Conservation (phyloP, 2,888 invertebrate species). For the Erannis defoliaria region DNA sequence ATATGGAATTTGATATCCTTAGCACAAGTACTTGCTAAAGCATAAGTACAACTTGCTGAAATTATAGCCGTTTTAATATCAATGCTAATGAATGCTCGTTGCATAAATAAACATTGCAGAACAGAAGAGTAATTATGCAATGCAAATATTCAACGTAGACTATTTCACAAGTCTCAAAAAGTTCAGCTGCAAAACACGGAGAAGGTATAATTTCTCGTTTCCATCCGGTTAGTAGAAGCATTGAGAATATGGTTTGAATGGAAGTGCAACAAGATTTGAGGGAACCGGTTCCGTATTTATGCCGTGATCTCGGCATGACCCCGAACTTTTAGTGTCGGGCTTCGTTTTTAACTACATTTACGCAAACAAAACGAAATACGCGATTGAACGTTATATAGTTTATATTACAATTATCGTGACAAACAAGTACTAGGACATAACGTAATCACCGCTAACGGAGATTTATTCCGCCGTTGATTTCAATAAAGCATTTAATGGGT, state of each 20-base stretch:
- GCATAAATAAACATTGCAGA: constrained; percentile 30
- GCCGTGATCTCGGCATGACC: constrained; percentile 64
- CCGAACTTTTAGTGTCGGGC: constrained; percentile 71
- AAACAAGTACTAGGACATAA: constrained; percentile 60
- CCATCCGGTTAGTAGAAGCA: constrained; percentile 19
- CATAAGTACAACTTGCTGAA: too few relatives aligned
- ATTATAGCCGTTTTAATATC: constrained; percentile 24
- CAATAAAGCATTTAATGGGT: constrained; percentile 54
- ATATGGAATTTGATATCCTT: constrained; percentile 31
- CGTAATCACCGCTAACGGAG: constrained; percentile 61
- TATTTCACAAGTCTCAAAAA: constrained; percentile 24
- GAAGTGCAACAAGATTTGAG: constrained; percentile 46
- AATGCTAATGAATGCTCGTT: constrained; percentile 26
- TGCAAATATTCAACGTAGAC: constrained; percentile 27
- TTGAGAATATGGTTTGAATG: constrained; percentile 38
- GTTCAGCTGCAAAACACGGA: constrained; percentile 6
- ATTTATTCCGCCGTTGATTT: constrained; percentile 57
- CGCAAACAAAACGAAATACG: constrained; percentile 66
- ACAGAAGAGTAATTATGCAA: constrained; percentile 31
- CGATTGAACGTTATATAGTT: constrained; percentile 66
- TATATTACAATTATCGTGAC: constrained; percentile 68
- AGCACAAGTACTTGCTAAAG: constrained; percentile 6
- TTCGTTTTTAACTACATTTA: constrained; percentile 61
- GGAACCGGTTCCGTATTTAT: constrained; percentile 67
- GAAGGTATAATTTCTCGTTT: constrained; percentile 15